Evolutionary conservation across 2,113 vertebrate species (phyloP).

Genomic region (Theropithecus gelada): DNA sequence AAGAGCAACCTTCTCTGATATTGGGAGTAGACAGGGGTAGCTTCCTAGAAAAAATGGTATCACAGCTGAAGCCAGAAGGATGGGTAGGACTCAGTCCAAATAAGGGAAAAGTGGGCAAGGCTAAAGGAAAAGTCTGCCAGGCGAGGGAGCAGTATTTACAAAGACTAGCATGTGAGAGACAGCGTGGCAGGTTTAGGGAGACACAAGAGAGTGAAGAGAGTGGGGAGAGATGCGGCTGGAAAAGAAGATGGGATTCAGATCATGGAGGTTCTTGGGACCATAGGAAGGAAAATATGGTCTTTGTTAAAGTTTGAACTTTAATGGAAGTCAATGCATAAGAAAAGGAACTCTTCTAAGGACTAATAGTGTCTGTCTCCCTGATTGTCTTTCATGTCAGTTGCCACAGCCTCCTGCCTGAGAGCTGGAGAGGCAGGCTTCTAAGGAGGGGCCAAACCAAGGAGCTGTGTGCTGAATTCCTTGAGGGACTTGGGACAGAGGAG

Average conservation of each 20-base stretch:
- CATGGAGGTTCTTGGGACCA: accelerated
- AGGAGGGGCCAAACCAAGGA: not conserved
- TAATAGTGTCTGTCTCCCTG: not conserved
- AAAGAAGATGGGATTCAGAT: not conserved
- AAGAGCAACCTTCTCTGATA: not conserved
- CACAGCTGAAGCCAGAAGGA: not conserved
- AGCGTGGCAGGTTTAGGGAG: not conserved
- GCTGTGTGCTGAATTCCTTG: not conserved
- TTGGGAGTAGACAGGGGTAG: not conserved
- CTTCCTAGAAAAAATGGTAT: not conserved
- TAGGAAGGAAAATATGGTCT: not conserved
- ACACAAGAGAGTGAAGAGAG: not conserved
- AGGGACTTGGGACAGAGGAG: not conserved
- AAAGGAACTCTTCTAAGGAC: not conserved
- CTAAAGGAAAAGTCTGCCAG: not conserved
- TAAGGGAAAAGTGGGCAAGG: not conserved
- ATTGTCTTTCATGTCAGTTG: not conserved
- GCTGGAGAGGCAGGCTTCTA: not conserved
- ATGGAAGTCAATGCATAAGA: not conserved
- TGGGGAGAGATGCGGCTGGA: not conserved
- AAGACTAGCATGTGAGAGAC: not conserved
- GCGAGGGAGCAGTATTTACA: not conserved
- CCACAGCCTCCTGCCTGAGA: not conserved
- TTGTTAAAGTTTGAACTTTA: not conserved
- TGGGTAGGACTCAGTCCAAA: not conserved